Percentiles rank a stretch among this genome's conserved stretches.
These are phyloP conservation scores for Zosterops borbonicus DNA, from an alignment of 2,113 vertebrate species.

Conservation along the genomic window DNA sequence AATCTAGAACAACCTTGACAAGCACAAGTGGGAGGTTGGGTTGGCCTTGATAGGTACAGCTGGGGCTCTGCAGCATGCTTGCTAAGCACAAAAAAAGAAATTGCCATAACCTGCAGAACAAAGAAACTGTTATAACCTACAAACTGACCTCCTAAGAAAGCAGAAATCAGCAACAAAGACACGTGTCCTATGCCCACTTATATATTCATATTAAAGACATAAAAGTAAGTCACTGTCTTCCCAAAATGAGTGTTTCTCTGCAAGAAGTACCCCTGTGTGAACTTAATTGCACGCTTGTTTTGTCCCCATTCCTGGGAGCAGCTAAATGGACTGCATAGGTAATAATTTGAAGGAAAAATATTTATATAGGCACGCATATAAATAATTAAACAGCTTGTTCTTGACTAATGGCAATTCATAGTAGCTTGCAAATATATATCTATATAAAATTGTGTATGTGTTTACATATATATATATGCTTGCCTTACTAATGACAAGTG, in stretches of 20 bases:
- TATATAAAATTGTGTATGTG: neutral
- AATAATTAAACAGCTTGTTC: neutral
- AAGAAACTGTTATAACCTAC: neutral
- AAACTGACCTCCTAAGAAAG: neutral
- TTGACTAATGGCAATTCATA: neutral
- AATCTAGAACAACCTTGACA: neutral
- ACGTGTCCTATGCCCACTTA: fast-evolving
- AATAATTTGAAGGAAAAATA: neutral
- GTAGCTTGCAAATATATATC: neutral
- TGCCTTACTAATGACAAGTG: neutral
- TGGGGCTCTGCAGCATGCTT: neutral
- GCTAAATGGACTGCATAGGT: neutral
- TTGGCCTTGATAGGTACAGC: fast-evolving
- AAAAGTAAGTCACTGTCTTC: neutral
- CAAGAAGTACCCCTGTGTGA: fast-evolving
- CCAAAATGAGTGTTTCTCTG: neutral
- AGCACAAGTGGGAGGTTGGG: neutral
- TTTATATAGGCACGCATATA: neutral
- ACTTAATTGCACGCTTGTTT: fast-evolving
- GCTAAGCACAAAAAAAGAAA: neutral
- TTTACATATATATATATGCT: neutral
- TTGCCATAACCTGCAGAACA: neutral
- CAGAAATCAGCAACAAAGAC: neutral
- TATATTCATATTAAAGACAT: neutral
- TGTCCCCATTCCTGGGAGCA: neutral